phyloP scores from a whole-genome alignment of 2,797 vertebrate species.

The Thamnophis elegans region DNA sequence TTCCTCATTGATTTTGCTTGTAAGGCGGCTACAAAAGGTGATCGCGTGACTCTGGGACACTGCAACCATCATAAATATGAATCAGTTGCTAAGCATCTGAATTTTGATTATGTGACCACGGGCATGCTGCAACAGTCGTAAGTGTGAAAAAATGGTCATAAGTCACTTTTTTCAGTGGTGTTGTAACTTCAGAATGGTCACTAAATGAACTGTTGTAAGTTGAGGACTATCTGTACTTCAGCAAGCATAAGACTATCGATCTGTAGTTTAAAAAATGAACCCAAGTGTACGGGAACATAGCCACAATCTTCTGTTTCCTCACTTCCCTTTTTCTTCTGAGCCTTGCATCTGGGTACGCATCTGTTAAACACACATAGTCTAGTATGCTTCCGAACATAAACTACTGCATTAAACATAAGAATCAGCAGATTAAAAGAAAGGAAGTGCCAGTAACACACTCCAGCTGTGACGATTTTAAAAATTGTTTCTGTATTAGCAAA shows the following conservation, averaged over 20 bases:
- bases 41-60: neutral
- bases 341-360: constrained; percentile 55
- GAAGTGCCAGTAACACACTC: constrained; percentile 58
- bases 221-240: neutral
- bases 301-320: neutral
- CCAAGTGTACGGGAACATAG: constrained; percentile 21
- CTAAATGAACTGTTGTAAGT: neutral
- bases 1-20: neutral
- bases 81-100: neutral
- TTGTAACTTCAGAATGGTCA: neutral
- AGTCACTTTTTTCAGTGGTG: neutral
- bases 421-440: constrained; percentile 48
- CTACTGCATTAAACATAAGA: constrained; percentile 64
- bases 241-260: constrained; percentile 3
- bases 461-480: constrained; percentile 48
- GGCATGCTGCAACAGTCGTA: neutral
- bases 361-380: constrained; percentile 62
- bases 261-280: constrained; percentile 32
- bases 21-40: neutral
- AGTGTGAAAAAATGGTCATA: neutral
- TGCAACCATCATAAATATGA: neutral
- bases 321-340: constrained; percentile 44
- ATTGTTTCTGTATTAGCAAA: constrained; percentile 43
- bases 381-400: constrained; percentile 50
- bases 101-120: neutral